A percentile compares a stretch with the other conserved stretches of the same genome.
Evolutionary conservation across 2,113 vertebrate genomes (phyloP).

Genomic region (Chloropsis hardwickii): DNA sequence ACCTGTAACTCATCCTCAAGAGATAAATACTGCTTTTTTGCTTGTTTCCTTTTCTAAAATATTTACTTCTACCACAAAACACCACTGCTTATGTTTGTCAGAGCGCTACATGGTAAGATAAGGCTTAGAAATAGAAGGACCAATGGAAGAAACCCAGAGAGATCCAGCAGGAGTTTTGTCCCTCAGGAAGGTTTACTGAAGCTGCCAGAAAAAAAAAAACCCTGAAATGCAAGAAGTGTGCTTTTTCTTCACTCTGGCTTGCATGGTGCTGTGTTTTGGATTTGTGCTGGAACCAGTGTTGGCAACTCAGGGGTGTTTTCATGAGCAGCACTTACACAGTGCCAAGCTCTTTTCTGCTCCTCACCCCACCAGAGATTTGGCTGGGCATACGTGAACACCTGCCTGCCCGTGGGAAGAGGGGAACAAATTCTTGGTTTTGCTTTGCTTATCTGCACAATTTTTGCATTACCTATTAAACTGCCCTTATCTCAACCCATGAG

Average conservation of each 20-base stretch:
- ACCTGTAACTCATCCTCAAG: not conserved
- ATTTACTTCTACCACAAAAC: not conserved
- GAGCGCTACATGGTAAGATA: not conserved
- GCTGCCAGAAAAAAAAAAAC: not conserved
- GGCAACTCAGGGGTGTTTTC: not conserved
- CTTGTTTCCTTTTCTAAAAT: not conserved
- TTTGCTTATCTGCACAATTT: not conserved
- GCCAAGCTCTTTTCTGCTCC: not conserved
- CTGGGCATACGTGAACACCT: not conserved
- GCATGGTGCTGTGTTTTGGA: not conserved
- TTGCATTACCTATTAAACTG: not conserved
- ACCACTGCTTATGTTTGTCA: not conserved
- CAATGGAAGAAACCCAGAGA: not conserved
- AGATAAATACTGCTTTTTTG: not conserved
- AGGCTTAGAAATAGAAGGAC: not conserved
- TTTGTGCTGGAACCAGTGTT: not conserved
- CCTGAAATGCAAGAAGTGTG: rapidly evolving
- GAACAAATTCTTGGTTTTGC: not conserved
- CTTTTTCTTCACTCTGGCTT: not conserved
- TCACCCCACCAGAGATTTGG: rapidly evolving
- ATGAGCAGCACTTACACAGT: not conserved
- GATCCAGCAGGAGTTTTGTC: not conserved
- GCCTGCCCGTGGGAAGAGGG: not conserved
- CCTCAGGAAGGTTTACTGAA: not conserved
- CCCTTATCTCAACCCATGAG: not conserved